Percentiles rank a stretch among this genome's conserved stretches.
These are phyloP conservation scores for Galemys pyrenaicus DNA, from an alignment of 2,113 vertebrate species.

Conservation along the genomic window DNA sequence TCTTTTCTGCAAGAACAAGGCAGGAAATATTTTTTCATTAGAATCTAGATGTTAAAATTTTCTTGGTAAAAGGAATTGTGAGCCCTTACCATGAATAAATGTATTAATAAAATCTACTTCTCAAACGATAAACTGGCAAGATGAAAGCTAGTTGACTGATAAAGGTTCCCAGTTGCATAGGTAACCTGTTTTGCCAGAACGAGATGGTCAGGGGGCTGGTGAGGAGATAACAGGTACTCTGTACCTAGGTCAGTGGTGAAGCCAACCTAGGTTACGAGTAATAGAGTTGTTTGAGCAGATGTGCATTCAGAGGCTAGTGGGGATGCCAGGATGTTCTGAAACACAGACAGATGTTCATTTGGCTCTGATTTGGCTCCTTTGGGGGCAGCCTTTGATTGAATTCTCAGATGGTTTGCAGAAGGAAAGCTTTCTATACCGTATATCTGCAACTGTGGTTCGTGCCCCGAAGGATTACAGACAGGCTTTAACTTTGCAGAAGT, in stretches of 20 bases:
- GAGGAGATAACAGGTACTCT: constrained; percentile 57
- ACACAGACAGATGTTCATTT: neutral
- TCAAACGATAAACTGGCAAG: constrained; percentile 21
- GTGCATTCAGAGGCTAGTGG: neutral
- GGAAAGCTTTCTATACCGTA: neutral
- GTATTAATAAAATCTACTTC: no score
- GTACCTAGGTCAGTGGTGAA: constrained; percentile 72
- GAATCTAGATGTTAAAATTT: no score
- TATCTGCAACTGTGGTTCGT: constrained; percentile 72
- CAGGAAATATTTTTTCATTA: constrained; percentile 50
- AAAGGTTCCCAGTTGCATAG: constrained; percentile 63
- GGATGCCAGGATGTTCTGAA: neutral
- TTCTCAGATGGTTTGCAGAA: constrained; percentile 40
- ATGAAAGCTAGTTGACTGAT: constrained; percentile 46
- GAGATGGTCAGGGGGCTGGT: constrained; percentile 41
- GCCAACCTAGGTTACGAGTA: constrained; percentile 51
- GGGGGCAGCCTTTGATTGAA: neutral
- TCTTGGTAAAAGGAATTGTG: no score
- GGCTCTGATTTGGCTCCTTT: constrained; percentile 9
- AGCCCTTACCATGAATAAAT: no score
- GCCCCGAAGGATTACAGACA: constrained; percentile 68
- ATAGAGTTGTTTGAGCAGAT: constrained; percentile 8
- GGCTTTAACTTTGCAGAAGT: constrained; percentile 74
- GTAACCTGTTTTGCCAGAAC: constrained; percentile 70
- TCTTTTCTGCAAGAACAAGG: constrained; percentile 40